Evolutionary conservation across 1,140 invertebrate species (phyloP).

Genomic region (Magallana gigas): DNA sequence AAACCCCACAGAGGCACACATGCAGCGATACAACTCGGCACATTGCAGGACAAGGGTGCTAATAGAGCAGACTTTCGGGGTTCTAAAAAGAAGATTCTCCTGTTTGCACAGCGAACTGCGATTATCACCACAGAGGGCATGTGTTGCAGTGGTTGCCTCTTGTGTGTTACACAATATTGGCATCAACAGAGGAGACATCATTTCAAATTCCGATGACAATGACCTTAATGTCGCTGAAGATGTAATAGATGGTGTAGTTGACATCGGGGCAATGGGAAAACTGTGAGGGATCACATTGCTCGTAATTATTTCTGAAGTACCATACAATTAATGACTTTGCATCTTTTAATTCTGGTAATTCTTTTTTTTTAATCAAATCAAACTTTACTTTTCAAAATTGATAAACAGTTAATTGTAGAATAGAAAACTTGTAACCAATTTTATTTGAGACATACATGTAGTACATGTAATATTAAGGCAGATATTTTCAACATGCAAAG

Average conservation of each 20-base stretch:
- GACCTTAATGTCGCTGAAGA: not conserved
- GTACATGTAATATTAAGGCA: too few relatives aligned
- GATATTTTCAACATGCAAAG: too few relatives aligned
- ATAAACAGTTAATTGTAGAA: too few relatives aligned
- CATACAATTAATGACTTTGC: not conserved
- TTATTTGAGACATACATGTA: too few relatives aligned
- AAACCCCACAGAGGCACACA: too few relatives aligned
- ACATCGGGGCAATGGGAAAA: not conserved
- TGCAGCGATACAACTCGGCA: not conserved
- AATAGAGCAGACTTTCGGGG: slow-evolving; percentile 25
- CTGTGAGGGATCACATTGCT: not conserved
- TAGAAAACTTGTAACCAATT: too few relatives aligned
- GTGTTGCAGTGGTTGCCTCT: not conserved
- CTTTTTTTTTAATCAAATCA: too few relatives aligned
- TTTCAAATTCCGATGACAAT: not conserved
- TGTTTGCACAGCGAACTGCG: slow-evolving; percentile 2
- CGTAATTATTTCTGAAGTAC: slow-evolving; percentile 6
- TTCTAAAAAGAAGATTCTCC: not conserved
- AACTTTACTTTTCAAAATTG: too few relatives aligned
- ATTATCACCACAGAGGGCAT: not conserved
- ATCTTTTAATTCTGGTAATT: too few relatives aligned
- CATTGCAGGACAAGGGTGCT: not conserved
- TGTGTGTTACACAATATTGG: slow-evolving; percentile 15
- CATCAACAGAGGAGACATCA: not conserved
- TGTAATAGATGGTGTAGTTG: not conserved